These are phyloP conservation scores for Perizoma affinitatum DNA, from an alignment of 2,888 invertebrate species.

Conservation along the genomic window DNA sequence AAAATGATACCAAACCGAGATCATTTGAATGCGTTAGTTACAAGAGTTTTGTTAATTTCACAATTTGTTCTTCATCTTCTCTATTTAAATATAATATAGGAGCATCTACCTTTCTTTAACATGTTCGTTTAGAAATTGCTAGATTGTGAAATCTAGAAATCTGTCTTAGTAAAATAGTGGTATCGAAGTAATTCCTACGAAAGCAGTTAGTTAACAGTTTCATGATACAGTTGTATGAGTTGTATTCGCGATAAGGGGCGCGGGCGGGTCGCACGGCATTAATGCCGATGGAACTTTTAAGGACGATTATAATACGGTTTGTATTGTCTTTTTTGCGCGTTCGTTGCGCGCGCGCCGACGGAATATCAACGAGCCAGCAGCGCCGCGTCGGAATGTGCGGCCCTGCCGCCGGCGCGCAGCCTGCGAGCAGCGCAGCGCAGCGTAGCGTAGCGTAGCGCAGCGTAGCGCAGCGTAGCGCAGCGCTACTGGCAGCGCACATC, in stretches of 20 bases:
- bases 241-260: not conserved
- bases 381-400: conserved; percentile 51
- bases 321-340: conserved; percentile 79
- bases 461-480: not conserved
- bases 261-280: conserved; percentile 50
- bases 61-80: too few relatives aligned
- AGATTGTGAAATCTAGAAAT: too few relatives aligned
- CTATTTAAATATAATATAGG: too few relatives aligned
- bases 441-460: not conserved
- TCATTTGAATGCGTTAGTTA: too few relatives aligned
- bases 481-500: conserved; percentile 7
- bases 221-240: not conserved
- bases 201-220: not conserved
- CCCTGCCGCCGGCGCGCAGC: not conserved
- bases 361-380: conserved; percentile 73
- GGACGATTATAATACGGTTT: conserved; percentile 75
- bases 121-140: too few relatives aligned
- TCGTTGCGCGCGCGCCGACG: conserved; percentile 66
- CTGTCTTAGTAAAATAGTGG: too few relatives aligned
- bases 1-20: too few relatives aligned
- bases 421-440: too few relatives aligned
- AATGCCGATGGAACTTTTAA: conserved; percentile 77
- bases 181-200: not conserved
- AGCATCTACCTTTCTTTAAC: too few relatives aligned
- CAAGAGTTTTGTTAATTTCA: too few relatives aligned